Evolutionary conservation across 2,797 vertebrate species (phyloP).

Genomic region (Smutsia temminckii): DNA sequence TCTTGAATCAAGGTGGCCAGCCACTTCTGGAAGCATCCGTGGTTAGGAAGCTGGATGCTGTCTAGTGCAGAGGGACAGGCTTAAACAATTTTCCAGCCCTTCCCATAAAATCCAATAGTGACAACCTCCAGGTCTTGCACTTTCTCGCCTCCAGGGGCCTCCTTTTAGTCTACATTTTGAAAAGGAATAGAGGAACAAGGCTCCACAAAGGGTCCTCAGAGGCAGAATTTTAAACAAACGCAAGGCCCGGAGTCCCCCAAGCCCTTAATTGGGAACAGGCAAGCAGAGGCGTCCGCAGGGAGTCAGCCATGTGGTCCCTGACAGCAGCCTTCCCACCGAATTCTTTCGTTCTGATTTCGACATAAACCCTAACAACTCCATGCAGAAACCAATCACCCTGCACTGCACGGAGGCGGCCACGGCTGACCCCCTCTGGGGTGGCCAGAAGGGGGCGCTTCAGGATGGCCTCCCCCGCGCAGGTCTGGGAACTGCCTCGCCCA

Average conservation of each 20-base stretch:
- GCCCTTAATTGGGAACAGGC: slow-evolving; percentile 83
- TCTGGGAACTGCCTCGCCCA: not conserved
- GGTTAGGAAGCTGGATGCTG: not conserved
- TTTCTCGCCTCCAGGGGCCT: not conserved
- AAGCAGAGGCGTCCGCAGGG: slow-evolving; percentile 51
- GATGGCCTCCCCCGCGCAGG: not conserved
- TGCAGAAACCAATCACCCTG: slow-evolving; percentile 47
- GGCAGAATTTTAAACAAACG: slow-evolving; percentile 64
- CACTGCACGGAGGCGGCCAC: not conserved
- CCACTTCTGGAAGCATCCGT: not conserved
- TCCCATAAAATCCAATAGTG: slow-evolving; percentile 36
- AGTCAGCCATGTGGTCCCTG: slow-evolving; percentile 64
- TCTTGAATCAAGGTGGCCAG: not conserved
- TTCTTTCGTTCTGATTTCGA: slow-evolving; percentile 65
- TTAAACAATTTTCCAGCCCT: not conserved
- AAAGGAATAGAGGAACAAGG: not conserved
- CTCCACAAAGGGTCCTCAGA: not conserved
- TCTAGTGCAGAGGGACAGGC: not conserved
- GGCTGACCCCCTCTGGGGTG: not conserved
- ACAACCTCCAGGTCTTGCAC: slow-evolving; percentile 28
- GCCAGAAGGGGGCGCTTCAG: not conserved
- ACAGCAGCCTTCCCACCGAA: slow-evolving; percentile 50
- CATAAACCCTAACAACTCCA: slow-evolving; percentile 60
- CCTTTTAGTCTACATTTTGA: not conserved
- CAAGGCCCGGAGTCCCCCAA: slow-evolving; percentile 64